Percentiles rank a stretch among this genome's conserved stretches.
phyloP scores from a whole-genome alignment of 1,140 invertebrate genomes.

The Arion vulgaris region DNA sequence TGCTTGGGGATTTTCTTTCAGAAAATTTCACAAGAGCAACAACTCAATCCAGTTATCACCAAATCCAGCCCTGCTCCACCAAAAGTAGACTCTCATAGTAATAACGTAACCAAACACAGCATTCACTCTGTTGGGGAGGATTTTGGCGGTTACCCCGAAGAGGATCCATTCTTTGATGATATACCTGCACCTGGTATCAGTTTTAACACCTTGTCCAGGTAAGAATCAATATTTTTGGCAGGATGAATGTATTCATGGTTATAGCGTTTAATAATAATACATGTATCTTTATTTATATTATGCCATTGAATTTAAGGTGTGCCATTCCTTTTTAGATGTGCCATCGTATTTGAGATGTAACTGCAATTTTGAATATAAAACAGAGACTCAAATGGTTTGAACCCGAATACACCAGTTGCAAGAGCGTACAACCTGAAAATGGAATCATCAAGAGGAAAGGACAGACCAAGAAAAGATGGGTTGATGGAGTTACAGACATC shows the following conservation, averaged over 20 bases:
- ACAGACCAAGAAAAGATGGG: too few species aligned
- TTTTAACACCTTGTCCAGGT: constrained; percentile 37
- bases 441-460: too few species aligned
- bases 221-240: not conserved
- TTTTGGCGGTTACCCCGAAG: constrained; percentile 58
- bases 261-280: not conserved
- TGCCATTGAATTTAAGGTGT: too few species aligned
- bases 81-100: not conserved
- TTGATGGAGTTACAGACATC: too few species aligned
- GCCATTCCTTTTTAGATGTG: too few species aligned
- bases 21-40: not conserved
- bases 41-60: not conserved
- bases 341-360: too few species aligned
- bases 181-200: constrained; percentile 43
- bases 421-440: too few species aligned
- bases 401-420: too few species aligned
- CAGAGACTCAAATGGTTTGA: too few species aligned
- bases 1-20: not conserved
- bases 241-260: not conserved
- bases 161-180: constrained; percentile 69
- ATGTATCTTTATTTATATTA: not conserved
- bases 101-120: not conserved
- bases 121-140: constrained; percentile 30
- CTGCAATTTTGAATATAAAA: too few species aligned
- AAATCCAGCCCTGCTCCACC: not conserved